Evolutionary conservation across 2,888 invertebrate genomes (phyloP).

Genomic region (Phyto melanocephala): DNA sequence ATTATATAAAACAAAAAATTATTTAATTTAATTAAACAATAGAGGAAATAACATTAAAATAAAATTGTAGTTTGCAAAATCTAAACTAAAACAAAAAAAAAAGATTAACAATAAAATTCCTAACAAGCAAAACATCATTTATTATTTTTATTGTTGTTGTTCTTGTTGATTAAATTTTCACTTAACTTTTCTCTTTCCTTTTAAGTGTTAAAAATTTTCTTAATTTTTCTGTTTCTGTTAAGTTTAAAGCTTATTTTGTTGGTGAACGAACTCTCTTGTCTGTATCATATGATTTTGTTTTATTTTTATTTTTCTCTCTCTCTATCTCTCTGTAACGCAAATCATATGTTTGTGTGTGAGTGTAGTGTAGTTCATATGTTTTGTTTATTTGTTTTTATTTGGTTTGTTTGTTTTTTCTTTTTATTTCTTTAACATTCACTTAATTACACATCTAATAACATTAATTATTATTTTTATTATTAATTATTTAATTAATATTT

Average conservation of each 20-base stretch:
- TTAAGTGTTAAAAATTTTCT: not conserved
- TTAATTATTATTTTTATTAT: slow-evolving; percentile 66
- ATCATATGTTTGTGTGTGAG: slow-evolving; percentile 23
- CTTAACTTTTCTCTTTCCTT: not conserved
- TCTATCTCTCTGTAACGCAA: no score
- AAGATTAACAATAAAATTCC: slow-evolving; percentile 63
- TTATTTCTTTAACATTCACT: slow-evolving; percentile 67
- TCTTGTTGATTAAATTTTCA: slow-evolving; percentile 6
- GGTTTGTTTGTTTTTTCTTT: slow-evolving; percentile 51
- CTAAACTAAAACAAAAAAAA: slow-evolving; percentile 5
- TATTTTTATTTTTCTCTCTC: no score
- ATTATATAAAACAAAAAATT: not conserved
- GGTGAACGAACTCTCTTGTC: slow-evolving; percentile 38
- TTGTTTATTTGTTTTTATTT: not conserved
- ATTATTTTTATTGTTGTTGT: slow-evolving; percentile 16
- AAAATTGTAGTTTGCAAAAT: not conserved
- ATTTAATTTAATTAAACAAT: not conserved
- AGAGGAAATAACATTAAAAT: no score
- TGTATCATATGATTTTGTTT: slow-evolving; percentile 9
- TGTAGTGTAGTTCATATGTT: no score
- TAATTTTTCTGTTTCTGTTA: slow-evolving; percentile 15
- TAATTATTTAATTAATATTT: slow-evolving; percentile 38
- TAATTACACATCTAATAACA: slow-evolving; percentile 66
- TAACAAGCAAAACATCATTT: slow-evolving; percentile 64
- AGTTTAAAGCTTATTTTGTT: slow-evolving; percentile 55